Evolutionary conservation across 2,797 vertebrate species (phyloP), one percentile per base, ranked within the genome.

Genomic region (Sparidentex hasta): DNA sequence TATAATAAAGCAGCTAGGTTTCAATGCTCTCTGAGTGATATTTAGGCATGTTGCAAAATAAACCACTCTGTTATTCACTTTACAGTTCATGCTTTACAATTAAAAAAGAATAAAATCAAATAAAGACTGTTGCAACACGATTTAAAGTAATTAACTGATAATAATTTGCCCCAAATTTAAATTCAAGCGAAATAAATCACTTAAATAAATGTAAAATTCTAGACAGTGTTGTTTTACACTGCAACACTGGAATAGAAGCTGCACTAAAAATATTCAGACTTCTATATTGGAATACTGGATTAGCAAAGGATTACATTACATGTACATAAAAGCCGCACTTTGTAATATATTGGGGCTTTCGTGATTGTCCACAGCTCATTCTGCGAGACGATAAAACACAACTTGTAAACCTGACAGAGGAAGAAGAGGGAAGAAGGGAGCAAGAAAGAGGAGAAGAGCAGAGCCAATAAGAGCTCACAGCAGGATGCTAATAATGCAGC

Each of bases 401-500:
- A 71, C 16, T 20, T 63, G 44, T 56, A 52, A 76, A 74, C 89
- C 92, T 88, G 95, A 93, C 89, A 58, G 81, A 85, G 87, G 89
- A 85, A 73, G 76, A 78, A 61, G 74, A 78, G 64, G 71, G 58
- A 70, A 71, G 84, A 41, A 71, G 52, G 33, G 80, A 76, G 82
- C 55, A 78, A 67, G 61, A 82, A 80, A 66, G 84, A 86, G 68
- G 93, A 95, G 94, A 95, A 94, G 93, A 91, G 93, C 93, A 92
- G 92, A 96, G 96, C 96, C 97, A 98, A 98, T 98, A 98, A 96
- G 97, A 98, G 95, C 94, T 95, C 98, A 96, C 98, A 98, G 97
- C 97, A 96, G 97, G 98, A 96, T 94, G 96, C 97, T 98, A 98
- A 99, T 98, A 99, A 98, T 97, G 96, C 96, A 94, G 95, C 97